phyloP scores from a whole-genome alignment of 2,113 vertebrate genomes.

The Cyanocitta stelleri region DNA sequence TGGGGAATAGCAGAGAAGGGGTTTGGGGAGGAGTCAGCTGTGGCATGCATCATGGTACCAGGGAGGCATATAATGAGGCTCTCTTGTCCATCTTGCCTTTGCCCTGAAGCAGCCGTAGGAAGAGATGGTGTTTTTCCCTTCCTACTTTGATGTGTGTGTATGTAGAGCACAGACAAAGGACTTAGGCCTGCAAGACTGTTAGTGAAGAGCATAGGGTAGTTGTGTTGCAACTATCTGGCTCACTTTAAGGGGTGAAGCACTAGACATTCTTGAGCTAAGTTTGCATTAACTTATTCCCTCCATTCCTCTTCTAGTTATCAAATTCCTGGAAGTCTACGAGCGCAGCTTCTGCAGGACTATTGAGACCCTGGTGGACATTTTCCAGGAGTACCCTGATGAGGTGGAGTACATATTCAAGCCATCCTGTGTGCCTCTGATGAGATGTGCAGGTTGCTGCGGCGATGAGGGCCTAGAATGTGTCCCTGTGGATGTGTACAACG shows the following conservation, averaged over 20 bases:
- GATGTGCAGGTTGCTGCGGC: constrained; percentile 93
- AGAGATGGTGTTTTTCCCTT: neutral
- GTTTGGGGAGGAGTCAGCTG: neutral
- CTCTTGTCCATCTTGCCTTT: neutral
- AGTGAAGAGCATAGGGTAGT: neutral
- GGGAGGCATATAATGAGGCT: neutral
- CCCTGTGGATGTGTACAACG: constrained; percentile 82
- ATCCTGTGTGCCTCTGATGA: constrained; percentile 90
- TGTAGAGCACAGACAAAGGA: neutral
- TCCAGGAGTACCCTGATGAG: constrained; percentile 95
- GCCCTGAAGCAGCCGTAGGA: neutral
- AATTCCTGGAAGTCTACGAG: constrained; percentile 90
- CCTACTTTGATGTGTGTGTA: neutral
- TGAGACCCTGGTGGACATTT: constrained; percentile 93
- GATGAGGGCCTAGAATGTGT: constrained; percentile 92
- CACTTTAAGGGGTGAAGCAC: neutral
- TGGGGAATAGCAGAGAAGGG: neutral
- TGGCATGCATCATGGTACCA: neutral
- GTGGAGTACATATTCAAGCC: constrained; percentile 96
- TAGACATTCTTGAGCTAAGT: neutral
- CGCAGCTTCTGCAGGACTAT: constrained; percentile 90
- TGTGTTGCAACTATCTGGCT: constrained; percentile 31
- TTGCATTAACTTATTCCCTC: constrained; percentile 33
- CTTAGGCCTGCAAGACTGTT: neutral
- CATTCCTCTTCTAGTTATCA: constrained; percentile 78